phyloP scores from a whole-genome alignment of 1,140 invertebrate species.

The Ceratoteleas bidentatus region DNA sequence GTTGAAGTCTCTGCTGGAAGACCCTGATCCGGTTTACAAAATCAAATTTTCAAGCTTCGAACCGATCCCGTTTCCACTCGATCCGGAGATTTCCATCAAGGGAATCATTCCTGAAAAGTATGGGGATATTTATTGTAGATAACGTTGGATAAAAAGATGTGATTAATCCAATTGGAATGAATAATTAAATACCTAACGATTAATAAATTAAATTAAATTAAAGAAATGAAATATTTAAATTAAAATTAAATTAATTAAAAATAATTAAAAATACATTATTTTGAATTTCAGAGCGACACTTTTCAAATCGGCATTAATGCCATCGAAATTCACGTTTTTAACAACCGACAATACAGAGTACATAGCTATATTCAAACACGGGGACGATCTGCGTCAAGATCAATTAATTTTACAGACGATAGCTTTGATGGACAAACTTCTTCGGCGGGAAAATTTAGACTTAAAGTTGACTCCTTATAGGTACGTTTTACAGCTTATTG shows the following conservation, averaged over 20 bases:
- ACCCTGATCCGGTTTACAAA: slow-evolving; percentile 89
- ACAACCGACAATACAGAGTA: slow-evolving; percentile 93
- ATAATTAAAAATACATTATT: too few relatives aligned
- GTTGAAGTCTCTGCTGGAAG: slow-evolving; percentile 90
- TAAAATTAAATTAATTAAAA: too few relatives aligned
- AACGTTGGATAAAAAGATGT: too few relatives aligned
- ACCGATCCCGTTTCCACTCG: slow-evolving; percentile 95
- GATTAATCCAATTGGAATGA: too few relatives aligned
- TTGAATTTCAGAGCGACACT: slow-evolving; percentile 89
- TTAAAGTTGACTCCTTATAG: slow-evolving; percentile 97
- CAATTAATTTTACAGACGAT: slow-evolving; percentile 99
- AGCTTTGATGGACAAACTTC: slow-evolving; percentile 97
- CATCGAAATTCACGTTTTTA: slow-evolving; percentile 96
- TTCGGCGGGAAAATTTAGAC: slow-evolving; percentile 96
- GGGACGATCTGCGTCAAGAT: slow-evolving; percentile 99
- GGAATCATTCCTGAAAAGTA: slow-evolving; percentile 93
- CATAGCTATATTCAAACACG: slow-evolving; percentile 98
- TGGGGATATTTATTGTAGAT: slow-evolving; percentile 47
- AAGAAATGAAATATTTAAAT: too few relatives aligned
- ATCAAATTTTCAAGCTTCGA: slow-evolving; percentile 96
- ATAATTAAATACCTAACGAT: too few relatives aligned
- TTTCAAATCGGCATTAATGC: slow-evolving; percentile 99
- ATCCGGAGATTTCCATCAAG: slow-evolving; percentile 94
- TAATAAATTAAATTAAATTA: too few relatives aligned
- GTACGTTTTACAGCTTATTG: slow-evolving; percentile 67